A percentile compares a stretch with the other conserved stretches of the same genome.
Evolutionary conservation across 2,113 vertebrate genomes (phyloP).

Genomic region (Proterorhinus semilunaris): DNA sequence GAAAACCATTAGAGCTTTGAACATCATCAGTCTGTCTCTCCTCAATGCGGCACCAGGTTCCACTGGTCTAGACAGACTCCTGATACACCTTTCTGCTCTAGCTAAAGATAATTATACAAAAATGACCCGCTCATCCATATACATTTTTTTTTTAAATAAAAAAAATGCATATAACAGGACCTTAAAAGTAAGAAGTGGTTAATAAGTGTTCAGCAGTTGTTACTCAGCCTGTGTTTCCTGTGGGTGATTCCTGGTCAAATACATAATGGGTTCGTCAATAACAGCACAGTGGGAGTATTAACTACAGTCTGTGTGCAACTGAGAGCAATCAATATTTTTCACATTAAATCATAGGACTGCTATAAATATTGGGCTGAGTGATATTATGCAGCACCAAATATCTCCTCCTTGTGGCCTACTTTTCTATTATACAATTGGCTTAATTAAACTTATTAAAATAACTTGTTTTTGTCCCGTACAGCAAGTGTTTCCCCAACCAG

Average conservation of each 20-base stretch:
- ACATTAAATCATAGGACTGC: neutral
- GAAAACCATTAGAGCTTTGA: constrained; percentile 13
- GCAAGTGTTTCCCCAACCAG: no score
- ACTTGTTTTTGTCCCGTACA: no score
- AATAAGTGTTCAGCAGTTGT: constrained; percentile 8
- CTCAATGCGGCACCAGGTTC: neutral
- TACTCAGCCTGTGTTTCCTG: constrained; percentile 2
- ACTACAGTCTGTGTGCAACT: neutral
- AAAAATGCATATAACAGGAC: no score
- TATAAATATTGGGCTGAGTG: no score
- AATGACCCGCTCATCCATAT: neutral
- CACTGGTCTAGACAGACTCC: constrained; percentile 26
- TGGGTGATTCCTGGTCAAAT: neutral
- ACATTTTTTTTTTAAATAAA: no score
- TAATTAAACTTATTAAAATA: no score
- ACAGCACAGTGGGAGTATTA: neutral
- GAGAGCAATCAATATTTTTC: neutral
- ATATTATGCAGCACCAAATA: no score
- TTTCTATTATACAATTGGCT: no score
- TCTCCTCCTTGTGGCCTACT: no score
- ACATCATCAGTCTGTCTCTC: constrained; percentile 8
- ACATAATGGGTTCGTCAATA: neutral
- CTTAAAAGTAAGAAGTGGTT: constrained; percentile 1
- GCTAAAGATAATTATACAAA: neutral
- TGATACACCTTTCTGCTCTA: constrained; percentile 21